A percentile compares a stretch with the other conserved stretches of the same genome.
These are phyloP conservation scores for Borostomias antarcticus DNA, from an alignment of 2,797 vertebrate species.

Conservation along the genomic window DNA sequence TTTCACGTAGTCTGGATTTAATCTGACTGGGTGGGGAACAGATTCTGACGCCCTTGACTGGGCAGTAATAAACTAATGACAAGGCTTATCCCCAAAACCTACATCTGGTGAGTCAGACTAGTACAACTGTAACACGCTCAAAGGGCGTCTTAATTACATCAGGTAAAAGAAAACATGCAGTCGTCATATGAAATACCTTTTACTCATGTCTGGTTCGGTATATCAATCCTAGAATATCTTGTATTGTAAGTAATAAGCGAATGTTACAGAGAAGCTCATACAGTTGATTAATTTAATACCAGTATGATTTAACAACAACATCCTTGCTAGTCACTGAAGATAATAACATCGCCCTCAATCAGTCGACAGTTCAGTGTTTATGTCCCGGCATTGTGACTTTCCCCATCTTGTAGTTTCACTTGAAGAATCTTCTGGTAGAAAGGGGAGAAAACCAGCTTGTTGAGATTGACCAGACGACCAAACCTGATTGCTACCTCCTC, in stretches of 20 bases:
- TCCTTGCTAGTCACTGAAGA: too few relatives aligned
- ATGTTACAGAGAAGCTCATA: not conserved
- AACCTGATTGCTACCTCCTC: conserved; percentile 87
- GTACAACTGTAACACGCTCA: too few relatives aligned
- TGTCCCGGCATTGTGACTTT: conserved; percentile 40
- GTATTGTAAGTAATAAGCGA: too few relatives aligned
- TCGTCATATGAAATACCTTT: not conserved
- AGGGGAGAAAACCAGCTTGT: conserved; percentile 95
- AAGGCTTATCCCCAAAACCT: too few relatives aligned
- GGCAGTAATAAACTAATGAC: too few relatives aligned
- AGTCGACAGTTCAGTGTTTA: conserved; percentile 31
- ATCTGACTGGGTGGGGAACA: not conserved
- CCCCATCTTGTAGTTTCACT: conserved; percentile 70
- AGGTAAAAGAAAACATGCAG: conserved; percentile 4
- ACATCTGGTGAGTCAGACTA: not conserved
- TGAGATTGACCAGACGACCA: conserved; percentile 90
- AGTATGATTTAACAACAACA: not conserved
- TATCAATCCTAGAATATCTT: not conserved
- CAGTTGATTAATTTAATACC: not conserved
- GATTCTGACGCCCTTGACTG: too few relatives aligned
- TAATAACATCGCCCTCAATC: too few relatives aligned
- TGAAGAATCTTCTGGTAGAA: conserved; percentile 90
- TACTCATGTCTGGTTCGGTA: not conserved
- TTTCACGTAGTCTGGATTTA: too few relatives aligned
- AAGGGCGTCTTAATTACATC: too few relatives aligned